phyloP scores from a whole-genome alignment of 2,113 vertebrate species.

The Pomatorhinus ruficollis region DNA sequence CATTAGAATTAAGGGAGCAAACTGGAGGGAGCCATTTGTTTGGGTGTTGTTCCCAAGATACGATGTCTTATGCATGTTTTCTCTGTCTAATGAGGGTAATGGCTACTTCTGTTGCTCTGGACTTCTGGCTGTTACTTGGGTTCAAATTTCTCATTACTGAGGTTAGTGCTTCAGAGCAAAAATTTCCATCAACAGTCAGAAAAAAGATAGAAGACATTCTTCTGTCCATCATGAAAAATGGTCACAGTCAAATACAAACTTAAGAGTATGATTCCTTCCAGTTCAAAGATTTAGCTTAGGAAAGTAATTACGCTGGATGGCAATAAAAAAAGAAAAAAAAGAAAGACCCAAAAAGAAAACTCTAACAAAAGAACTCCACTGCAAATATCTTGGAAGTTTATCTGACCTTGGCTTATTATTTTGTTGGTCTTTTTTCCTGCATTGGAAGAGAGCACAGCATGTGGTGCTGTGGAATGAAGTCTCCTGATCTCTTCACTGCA shows the following conservation, averaged over 20 bases:
- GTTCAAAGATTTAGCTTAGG: neutral
- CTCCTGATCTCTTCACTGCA: neutral
- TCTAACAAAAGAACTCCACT: neutral
- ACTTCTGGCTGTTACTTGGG: neutral
- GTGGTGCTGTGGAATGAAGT: neutral
- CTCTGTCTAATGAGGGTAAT: neutral
- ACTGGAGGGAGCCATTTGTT: neutral
- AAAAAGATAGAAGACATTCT: neutral
- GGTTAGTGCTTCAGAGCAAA: neutral
- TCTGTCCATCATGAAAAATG: neutral
- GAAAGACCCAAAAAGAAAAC: neutral
- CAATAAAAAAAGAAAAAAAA: neutral
- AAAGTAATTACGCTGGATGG: neutral
- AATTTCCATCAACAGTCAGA: neutral
- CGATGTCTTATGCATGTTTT: neutral
- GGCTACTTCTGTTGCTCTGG: neutral
- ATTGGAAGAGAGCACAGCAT: neutral
- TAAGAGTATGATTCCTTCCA: neutral
- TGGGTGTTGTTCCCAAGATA: neutral
- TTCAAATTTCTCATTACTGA: neutral
- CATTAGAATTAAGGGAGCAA: neutral
- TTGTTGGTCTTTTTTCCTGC: neutral
- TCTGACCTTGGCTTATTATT: neutral
- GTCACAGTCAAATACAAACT: neutral
- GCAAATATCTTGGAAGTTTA: neutral